These are phyloP conservation scores for Hormiphora californensis DNA, from an alignment of 37 sponge, comb jelly and placozoan genomes.

Conservation along the genomic window DNA sequence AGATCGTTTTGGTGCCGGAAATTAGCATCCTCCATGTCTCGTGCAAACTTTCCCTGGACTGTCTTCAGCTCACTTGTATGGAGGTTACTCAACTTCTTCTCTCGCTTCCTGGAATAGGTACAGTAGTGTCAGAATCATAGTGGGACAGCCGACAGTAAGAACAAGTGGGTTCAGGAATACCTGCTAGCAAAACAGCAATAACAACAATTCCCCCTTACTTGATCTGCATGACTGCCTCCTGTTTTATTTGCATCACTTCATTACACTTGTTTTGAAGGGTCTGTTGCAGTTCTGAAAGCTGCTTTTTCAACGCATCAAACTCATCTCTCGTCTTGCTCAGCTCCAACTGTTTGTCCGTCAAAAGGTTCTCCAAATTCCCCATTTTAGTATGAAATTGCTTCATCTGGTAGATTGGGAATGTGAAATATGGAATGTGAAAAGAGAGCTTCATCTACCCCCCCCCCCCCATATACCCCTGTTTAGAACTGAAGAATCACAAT, in stretches of 20 bases:
- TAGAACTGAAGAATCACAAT: too few relatives aligned
- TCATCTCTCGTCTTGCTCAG: not conserved
- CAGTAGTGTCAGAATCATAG: not conserved
- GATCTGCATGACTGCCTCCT: slow-evolving; percentile 40
- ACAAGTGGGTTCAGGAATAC: not conserved
- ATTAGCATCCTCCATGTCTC: slow-evolving; percentile 1
- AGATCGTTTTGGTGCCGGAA: slow-evolving; percentile 36
- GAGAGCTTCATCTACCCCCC: too few relatives aligned
- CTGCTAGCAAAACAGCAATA: not conserved
- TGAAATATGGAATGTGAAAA: too few relatives aligned
- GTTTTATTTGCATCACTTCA: slow-evolving; percentile 24
- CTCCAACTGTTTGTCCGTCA: slow-evolving; percentile 61
- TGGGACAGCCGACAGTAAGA: not conserved
- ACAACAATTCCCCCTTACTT: not conserved
- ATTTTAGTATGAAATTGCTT: not conserved
- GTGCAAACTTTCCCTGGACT: not conserved
- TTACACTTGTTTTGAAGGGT: slow-evolving; percentile 1
- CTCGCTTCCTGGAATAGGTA: slow-evolving; percentile 8
- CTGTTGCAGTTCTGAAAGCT: not conserved
- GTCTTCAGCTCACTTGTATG: slow-evolving; percentile 10
- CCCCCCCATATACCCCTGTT: too few relatives aligned
- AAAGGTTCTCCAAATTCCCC: slow-evolving; percentile 66
- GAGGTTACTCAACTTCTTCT: not conserved
- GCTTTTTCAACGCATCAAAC: not conserved
- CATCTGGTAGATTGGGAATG: too few relatives aligned